Evolutionary conservation across 1,140 invertebrate species (phyloP), one percentile per base, ranked within the genome.

Genomic region (Gryllus bimaculatus): DNA sequence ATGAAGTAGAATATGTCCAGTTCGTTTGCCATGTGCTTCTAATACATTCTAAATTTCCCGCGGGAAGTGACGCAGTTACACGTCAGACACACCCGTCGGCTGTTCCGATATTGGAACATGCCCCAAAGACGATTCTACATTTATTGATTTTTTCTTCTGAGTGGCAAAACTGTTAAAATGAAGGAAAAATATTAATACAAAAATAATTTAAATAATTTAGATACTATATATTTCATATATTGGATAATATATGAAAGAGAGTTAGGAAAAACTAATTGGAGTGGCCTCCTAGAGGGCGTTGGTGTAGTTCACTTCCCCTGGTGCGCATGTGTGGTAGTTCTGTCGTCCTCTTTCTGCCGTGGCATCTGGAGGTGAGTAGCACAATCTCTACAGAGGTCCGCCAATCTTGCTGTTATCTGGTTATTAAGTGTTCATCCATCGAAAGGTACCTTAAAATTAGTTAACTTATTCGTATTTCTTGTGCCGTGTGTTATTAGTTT

Each of bases 321-420:
- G 76, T 85, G 86, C 87, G 87, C 87, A 88, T 86, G 86, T 85
- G 84, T 84, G 82, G 82, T 83, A 76, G 80, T 80, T 84, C 80
- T 83, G 79, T 83, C 85, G 85, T 84, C 86, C 87, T 88, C 88
- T 88, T 89, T 89, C 88, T 88, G 86, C 86, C 85, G 87, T 88
- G 85, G 88, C 86, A 86, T 85, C 85, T 87, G 83, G 85, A 88
- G 88, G 88, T 89, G 87, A 88, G 88, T 88, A 85, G 84, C 85
- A 82, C 84, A 85, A 81, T 81, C 81, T 84, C 81, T 84, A 81
- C 73, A 81, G 13, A 20, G 73, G 66, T 48, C 20, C n/a, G 21
- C 74, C 74, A 74, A 79, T 79, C 74, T 39, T 66, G 74, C 8
- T 75, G 21, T n/a, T 74, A 79, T 79, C 74, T 8, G 47, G n/a